Evolutionary conservation across 2,113 vertebrate species (phyloP), one percentile per base, ranked within the genome.

Genomic region (Collichthys lucidus): DNA sequence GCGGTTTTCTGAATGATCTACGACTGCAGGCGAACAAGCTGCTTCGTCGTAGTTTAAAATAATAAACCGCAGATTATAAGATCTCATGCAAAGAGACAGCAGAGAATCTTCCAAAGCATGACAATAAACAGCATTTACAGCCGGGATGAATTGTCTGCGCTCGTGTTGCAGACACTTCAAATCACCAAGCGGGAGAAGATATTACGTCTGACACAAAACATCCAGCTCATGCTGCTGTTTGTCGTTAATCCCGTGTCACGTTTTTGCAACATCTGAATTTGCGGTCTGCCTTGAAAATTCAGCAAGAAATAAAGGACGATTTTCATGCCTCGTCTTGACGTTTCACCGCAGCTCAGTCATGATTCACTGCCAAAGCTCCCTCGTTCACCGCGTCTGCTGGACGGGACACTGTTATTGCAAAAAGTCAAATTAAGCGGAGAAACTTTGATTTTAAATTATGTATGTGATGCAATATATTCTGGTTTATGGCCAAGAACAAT

Each of bases 1-100:
- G 62, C 14, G 17, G 15, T 55, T 76, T 60, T 80, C 44, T 19
- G 62, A 31, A 44, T 40, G 35, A 74, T 19, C 35, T 60, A 16
- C 12, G 11, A 42, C 6, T 50, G 24, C 8, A 11, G 20, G 17
- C 11, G 20, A 35, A 24, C 65, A 52, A 68, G 31, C 19, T 26
- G 17, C 46, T 50, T 49, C 3, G 15, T 29, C 35, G 12, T 12
- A 22, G 1, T 12, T 19, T n/a, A 42, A 42, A 63, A 12, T 5
- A 62, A 40, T 40, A 42, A n/a, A 64, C 1, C 26, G n/a, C 61
- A 26, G n/a, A 47, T 17, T 15, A 44, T 16, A 9, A 14, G 14
- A 10, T 0, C 1, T 46, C 17, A 12, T 19, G 11, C 52, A 70
- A 22, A 55, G 40, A 57, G 5, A 12, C 29, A 20, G 57, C 9